A percentile compares a stretch with the other conserved stretches of the same genome.
These are phyloP conservation scores for Poeciliopsis gracilis DNA, from an alignment of 2,797 vertebrate genomes.

Conservation along the genomic window DNA sequence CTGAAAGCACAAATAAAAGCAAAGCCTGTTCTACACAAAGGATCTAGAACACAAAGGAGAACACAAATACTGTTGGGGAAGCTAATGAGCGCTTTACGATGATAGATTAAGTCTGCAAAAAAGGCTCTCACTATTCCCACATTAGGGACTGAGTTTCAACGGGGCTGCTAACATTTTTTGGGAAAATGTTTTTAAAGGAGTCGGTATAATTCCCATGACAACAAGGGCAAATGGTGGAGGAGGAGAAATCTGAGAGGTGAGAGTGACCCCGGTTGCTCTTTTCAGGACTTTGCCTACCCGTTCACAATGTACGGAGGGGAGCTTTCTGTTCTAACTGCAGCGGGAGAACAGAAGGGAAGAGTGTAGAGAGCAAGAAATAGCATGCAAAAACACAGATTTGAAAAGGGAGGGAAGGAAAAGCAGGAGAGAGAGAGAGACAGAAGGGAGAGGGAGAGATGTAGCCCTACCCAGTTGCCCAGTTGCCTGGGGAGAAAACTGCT, in stretches of 20 bases:
- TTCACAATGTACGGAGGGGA: conserved; percentile 42
- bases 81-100: conserved; percentile 49
- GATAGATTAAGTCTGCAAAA: conserved; percentile 38
- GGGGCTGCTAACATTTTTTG: conserved; percentile 31
- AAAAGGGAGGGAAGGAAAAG: conserved; percentile 49
- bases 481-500: conserved; percentile 83
- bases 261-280: conserved; percentile 42
- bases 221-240: conserved; percentile 26
- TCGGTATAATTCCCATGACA: conserved; percentile 41
- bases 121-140: conserved; percentile 24
- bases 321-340: conserved; percentile 48
- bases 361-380: conserved; percentile 71
- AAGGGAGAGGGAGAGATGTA: conserved; percentile 56
- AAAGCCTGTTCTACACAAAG: conserved; percentile 55
- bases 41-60: conserved; percentile 53
- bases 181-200: conserved; percentile 36
- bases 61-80: conserved; percentile 43
- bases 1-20: conserved; percentile 56
- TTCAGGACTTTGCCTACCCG: conserved; percentile 50
- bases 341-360: conserved; percentile 52
- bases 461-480: conserved; percentile 83
- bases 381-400: conserved; percentile 68
- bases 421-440: conserved; percentile 26
- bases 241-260: conserved; percentile 36
- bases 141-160: conserved; percentile 16